Conservation (phyloP, 2,797 vertebrate genomes). For the Galaxias olidus region DNA sequence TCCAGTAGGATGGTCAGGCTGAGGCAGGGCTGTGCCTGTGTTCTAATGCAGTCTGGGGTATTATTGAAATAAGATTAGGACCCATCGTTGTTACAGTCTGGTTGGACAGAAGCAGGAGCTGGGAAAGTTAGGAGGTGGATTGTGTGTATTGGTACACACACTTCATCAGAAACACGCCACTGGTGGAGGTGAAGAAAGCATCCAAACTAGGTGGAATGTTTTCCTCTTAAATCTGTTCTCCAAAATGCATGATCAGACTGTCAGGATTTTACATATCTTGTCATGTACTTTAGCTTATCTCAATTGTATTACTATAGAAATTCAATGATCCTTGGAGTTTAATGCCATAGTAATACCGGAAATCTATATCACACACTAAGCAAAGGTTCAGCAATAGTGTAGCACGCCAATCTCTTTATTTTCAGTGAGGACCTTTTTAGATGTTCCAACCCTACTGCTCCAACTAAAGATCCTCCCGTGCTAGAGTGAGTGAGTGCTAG, state of each 20-base stretch:
- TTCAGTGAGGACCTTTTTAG: background rate
- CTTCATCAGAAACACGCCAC: conserved; percentile 35
- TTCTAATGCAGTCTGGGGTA: conserved; percentile 72
- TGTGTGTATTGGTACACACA: conserved; percentile 32
- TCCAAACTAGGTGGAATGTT: background rate
- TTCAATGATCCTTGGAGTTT: no score
- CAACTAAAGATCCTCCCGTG: conserved; percentile 40
- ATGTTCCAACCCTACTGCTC: conserved; percentile 24
- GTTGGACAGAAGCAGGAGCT: conserved; percentile 61
- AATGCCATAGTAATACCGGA: no score
- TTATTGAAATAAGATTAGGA: conserved; percentile 79
- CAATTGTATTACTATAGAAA: no score
- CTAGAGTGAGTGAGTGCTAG: conserved; percentile 41
- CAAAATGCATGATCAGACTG: no score
- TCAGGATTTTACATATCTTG: no score
- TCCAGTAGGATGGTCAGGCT: conserved; percentile 52
- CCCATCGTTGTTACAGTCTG: conserved; percentile 70
- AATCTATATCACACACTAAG: no score
- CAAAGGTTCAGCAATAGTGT: no score
- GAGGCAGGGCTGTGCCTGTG: conserved; percentile 69
- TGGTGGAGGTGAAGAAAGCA: background rate
- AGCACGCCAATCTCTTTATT: no score
- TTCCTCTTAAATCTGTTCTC: background rate
- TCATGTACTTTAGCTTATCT: no score
- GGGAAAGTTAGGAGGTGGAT: conserved; percentile 64